These are phyloP conservation scores for Ifrita kowaldi DNA, from an alignment of 2,113 vertebrate genomes.

Conservation along the genomic window DNA sequence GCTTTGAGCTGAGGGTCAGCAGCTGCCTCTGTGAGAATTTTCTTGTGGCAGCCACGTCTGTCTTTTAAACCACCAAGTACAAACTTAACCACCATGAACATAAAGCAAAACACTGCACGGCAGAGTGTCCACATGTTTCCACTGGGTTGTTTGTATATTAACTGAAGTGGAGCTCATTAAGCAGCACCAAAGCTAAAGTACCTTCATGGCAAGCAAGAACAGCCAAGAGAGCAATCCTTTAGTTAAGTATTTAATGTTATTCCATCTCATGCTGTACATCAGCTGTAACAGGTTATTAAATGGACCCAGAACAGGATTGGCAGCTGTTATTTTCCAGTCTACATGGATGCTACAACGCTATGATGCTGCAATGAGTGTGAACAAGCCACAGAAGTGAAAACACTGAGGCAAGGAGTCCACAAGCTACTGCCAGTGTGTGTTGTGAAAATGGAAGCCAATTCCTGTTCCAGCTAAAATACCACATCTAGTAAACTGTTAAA, in stretches of 20 bases:
- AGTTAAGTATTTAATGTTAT: not conserved
- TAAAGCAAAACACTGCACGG: not conserved
- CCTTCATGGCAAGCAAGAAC: not conserved
- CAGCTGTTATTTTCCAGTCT: not conserved
- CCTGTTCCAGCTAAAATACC: not conserved
- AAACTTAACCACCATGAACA: not conserved
- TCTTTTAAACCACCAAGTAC: not conserved
- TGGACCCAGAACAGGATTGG: not conserved
- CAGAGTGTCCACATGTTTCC: not conserved
- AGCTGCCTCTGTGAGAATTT: not conserved
- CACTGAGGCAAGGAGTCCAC: not conserved
- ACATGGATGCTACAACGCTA: not conserved
- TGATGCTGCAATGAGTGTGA: not conserved
- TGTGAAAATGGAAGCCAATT: not conserved
- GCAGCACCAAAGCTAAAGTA: not conserved
- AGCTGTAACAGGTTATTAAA: not conserved
- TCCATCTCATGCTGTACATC: not conserved
- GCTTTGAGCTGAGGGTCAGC: not conserved
- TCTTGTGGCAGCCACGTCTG: not conserved
- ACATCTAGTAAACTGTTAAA: not conserved
- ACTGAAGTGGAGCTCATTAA: not conserved
- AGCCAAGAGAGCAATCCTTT: not conserved
- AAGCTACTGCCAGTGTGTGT: not conserved
- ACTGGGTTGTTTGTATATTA: not conserved
- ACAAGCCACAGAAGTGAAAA: not conserved